These are phyloP conservation scores for Antheraea assamensis DNA, from an alignment of 2,888 invertebrate genomes.

Conservation along the genomic window DNA sequence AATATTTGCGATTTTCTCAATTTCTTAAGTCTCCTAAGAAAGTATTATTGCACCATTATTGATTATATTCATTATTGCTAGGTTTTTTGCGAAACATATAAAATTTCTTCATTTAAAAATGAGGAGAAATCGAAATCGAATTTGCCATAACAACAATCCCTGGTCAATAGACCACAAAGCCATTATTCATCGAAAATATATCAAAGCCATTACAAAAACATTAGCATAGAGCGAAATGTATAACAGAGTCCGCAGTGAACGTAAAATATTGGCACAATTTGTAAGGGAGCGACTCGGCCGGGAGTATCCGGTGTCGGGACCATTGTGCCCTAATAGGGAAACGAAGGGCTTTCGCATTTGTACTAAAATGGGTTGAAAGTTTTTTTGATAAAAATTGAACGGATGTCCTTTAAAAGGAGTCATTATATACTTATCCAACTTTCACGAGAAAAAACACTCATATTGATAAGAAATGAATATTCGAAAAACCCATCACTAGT, in stretches of 20 bases:
- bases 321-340: conserved; percentile 10
- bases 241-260: conserved; percentile 8
- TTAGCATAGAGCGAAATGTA: conserved; percentile 6
- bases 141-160: background rate
- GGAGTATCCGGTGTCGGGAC: conserved; percentile 9
- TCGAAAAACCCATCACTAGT: too few relatives aligned
- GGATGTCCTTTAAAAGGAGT: conserved; percentile 8
- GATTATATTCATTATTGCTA: background rate
- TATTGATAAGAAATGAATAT: too few relatives aligned
- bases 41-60: too few relatives aligned
- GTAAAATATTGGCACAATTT: conserved; percentile 14
- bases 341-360: conserved; percentile 10
- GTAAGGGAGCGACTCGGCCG: conserved; percentile 9
- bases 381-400: conserved; percentile 9
- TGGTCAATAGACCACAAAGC: background rate
- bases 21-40: too few relatives aligned
- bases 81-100: background rate
- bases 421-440: background rate
- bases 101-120: background rate
- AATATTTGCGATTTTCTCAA: too few relatives aligned
- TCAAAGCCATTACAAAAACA: conserved; percentile 15
- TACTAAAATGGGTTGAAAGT: conserved; percentile 8
- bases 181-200: conserved; percentile 9
- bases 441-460: background rate
- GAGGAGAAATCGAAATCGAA: background rate